phyloP scores from a whole-genome alignment of 64 coral and sea anemone genomes.

The Catalaphyllia jardinei region DNA sequence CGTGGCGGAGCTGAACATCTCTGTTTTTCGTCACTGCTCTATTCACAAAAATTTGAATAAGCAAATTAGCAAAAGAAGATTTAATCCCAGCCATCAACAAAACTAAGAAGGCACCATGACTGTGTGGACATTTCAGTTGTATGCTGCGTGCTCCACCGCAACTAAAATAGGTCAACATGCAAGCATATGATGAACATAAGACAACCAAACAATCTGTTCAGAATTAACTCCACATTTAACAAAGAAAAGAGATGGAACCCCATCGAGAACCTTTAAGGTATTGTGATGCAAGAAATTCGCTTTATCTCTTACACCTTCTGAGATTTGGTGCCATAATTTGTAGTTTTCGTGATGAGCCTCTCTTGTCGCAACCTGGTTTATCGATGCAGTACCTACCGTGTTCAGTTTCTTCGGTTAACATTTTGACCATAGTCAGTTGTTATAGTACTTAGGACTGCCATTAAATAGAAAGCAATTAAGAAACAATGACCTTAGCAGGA shows the following conservation, averaged over 20 bases:
- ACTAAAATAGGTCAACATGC: background rate
- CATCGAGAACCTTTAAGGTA: background rate
- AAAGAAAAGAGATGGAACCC: constrained; percentile 18
- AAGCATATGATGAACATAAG: background rate
- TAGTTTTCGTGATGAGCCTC: background rate
- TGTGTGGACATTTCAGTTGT: background rate
- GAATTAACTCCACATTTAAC: constrained; percentile 46
- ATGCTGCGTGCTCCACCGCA: background rate
- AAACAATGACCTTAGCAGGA: constrained; percentile 34
- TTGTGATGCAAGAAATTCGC: background rate
- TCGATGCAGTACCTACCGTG: background rate
- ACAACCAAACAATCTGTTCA: constrained; percentile 36
- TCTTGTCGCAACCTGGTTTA: background rate
- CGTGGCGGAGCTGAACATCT: constrained; percentile 20
- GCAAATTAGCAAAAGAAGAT: background rate
- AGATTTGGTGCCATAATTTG: background rate
- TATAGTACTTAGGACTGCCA: constrained; percentile 25
- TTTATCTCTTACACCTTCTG: background rate
- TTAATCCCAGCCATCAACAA: background rate
- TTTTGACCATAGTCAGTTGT: constrained; percentile 14
- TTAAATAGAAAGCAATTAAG: constrained; percentile 35
- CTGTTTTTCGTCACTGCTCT: constrained; percentile 48
- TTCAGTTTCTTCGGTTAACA: background rate
- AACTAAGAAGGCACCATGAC: background rate
- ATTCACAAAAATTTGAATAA: constrained; percentile 9